A percentile compares a stretch with the other conserved stretches of the same genome.
Conservation (phyloP, 2,888 invertebrate genomes). For the Ctena decussata region DNA sequence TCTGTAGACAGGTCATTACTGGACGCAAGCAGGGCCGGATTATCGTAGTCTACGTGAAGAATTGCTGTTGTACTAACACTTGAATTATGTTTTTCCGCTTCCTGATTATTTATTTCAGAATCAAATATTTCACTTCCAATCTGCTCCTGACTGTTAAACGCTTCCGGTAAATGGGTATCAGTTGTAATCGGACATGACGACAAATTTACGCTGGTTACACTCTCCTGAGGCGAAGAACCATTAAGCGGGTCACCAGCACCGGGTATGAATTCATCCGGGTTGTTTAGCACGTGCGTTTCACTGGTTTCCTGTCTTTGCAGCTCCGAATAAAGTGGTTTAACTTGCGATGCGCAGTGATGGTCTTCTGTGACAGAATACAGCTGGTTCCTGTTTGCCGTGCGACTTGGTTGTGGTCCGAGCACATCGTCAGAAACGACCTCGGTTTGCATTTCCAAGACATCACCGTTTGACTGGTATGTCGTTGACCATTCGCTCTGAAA, state of each 20-base stretch:
- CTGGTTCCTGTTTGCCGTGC: neutral
- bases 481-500: conserved; percentile 5
- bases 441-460: neutral
- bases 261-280: neutral
- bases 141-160: neutral
- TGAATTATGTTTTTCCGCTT: neutral
- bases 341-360: neutral
- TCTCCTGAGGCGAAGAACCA: neutral
- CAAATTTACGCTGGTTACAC: neutral
- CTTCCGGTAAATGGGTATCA: neutral
- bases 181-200: conserved; percentile 4
- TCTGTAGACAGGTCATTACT: neutral
- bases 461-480: neutral
- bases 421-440: neutral
- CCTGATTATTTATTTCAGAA: neutral
- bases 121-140: neutral
- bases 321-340: neutral
- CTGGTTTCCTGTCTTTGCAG: neutral
- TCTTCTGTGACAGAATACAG: neutral
- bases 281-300: too few species aligned
- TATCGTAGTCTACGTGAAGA: neutral
- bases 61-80: neutral
- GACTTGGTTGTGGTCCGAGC: neutral
- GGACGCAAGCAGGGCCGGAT: neutral
- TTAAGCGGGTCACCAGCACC: neutral